phyloP scores from a whole-genome alignment of 2,113 vertebrate genomes.

The Gnathochromis pfefferi region DNA sequence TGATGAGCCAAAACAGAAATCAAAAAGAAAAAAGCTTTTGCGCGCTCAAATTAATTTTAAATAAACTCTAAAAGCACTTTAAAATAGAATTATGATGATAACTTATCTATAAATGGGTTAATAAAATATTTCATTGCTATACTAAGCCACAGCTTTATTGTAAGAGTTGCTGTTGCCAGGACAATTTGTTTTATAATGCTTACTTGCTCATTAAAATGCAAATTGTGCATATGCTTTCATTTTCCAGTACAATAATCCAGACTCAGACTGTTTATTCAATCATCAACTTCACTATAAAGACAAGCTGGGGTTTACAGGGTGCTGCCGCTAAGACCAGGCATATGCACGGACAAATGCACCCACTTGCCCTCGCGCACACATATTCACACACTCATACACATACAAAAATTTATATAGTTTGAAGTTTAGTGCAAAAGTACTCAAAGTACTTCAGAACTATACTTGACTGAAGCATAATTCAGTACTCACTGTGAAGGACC shows the following conservation, averaged over 20 bases:
- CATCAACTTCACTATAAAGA: conserved; percentile 57
- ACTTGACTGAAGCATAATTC: conserved; percentile 26
- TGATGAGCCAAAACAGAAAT: background rate
- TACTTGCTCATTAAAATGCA: conserved; percentile 71
- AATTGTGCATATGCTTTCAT: conserved; percentile 72
- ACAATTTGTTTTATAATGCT: conserved; percentile 65
- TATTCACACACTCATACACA: background rate
- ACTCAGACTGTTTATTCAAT: conserved; percentile 64
- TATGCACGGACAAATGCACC: conserved; percentile 11
- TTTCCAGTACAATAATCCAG: conserved; percentile 69
- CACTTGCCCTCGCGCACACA: conserved; percentile 9
- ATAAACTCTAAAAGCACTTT: background rate
- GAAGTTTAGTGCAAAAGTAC: conserved; percentile 10
- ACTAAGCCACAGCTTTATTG: conserved; percentile 34
- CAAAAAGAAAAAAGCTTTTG: background rate
- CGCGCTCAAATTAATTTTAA: background rate
- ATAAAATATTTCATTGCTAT: conserved; percentile 30
- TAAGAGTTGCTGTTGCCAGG: conserved; percentile 29
- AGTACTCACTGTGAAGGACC: conserved; percentile 3
- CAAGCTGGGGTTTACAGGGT: conserved; percentile 19
- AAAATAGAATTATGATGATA: background rate
- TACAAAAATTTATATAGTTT: background rate
- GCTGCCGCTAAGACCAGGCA: conserved; percentile 12
- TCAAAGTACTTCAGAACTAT: conserved; percentile 35
- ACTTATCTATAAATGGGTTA: conserved; percentile 7